Percentiles rank a stretch among this genome's conserved stretches.
Conservation (phyloP, 2,113 vertebrate genomes). For the Cinclus mexicanus region DNA sequence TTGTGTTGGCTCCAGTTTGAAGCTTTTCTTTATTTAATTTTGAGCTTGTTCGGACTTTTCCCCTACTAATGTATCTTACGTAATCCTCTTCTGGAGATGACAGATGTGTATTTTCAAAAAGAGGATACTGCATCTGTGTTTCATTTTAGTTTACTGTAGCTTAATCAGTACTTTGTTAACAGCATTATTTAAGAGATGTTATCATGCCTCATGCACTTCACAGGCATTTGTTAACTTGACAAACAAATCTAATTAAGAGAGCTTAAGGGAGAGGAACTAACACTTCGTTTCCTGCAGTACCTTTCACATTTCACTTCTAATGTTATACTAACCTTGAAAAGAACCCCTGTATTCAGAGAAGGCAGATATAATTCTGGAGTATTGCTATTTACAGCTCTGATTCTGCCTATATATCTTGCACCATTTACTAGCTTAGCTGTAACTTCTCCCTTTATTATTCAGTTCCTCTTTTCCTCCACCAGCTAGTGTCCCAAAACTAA, state of each 20-base stretch:
- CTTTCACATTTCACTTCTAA: neutral
- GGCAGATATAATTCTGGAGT: neutral
- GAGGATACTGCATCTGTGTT: neutral
- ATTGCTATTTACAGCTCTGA: neutral
- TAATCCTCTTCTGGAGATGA: constrained; percentile 39
- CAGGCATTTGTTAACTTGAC: constrained; percentile 1
- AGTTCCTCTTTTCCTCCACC: constrained; percentile 45
- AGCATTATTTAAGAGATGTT: constrained; percentile 25
- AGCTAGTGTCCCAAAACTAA: neutral
- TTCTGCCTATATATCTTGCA: neutral
- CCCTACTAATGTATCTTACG: neutral
- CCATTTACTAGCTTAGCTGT: neutral
- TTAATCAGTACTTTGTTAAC: constrained; percentile 49
- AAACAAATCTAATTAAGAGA: constrained; percentile 19
- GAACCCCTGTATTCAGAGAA: neutral
- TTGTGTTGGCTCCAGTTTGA: neutral
- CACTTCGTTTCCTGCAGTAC: neutral
- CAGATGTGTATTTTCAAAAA: constrained; percentile 54
- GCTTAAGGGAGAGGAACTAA: neutral
- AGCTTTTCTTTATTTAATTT: constrained; percentile 41
- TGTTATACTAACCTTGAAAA: neutral
- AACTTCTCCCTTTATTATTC: constrained; percentile 34
- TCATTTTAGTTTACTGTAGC: constrained; percentile 34
- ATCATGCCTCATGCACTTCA: neutral
- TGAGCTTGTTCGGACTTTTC: neutral